A percentile compares a stretch with the other conserved stretches of the same genome.
Conservation (phyloP, 2,113 vertebrate genomes). For the Heteronetta atricapilla region DNA sequence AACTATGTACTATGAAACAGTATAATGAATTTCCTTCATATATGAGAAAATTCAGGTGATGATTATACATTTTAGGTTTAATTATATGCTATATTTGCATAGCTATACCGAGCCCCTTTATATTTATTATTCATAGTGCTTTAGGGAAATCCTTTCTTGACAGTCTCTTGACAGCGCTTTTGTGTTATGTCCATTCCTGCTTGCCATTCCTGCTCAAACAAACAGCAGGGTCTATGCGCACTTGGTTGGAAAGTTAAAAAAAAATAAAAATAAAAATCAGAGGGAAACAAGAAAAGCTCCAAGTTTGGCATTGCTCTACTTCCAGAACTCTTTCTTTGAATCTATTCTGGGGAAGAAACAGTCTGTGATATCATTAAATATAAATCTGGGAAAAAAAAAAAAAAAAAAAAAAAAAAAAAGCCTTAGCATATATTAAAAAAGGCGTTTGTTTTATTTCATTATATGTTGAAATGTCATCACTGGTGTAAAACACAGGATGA, state of each 20-base stretch:
- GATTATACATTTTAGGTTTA: conserved; percentile 17
- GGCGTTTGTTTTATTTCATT: not conserved
- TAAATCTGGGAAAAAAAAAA: not conserved
- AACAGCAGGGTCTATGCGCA: not conserved
- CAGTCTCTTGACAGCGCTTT: not conserved
- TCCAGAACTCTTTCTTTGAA: not conserved
- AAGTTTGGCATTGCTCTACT: not conserved
- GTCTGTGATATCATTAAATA: not conserved
- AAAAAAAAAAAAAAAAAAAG: not conserved
- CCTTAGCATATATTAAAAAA: not conserved
- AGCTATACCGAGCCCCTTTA: not conserved
- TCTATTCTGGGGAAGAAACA: not conserved
- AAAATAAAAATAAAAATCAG: not conserved
- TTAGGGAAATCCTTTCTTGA: not conserved
- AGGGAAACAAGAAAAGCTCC: not conserved
- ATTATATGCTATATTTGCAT: conserved; percentile 29
- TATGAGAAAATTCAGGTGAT: conserved; percentile 22
- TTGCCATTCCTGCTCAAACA: not conserved
- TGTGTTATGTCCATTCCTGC: not conserved
- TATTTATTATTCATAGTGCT: not conserved
- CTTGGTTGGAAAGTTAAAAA: not conserved
- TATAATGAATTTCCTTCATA: not conserved
- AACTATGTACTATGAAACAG: not conserved
- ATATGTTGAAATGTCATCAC: not conserved
- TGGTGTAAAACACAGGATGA: conserved; percentile 10